Evolutionary conservation across 2,797 vertebrate species (phyloP).

Genomic region (Tamandua tetradactyla): DNA sequence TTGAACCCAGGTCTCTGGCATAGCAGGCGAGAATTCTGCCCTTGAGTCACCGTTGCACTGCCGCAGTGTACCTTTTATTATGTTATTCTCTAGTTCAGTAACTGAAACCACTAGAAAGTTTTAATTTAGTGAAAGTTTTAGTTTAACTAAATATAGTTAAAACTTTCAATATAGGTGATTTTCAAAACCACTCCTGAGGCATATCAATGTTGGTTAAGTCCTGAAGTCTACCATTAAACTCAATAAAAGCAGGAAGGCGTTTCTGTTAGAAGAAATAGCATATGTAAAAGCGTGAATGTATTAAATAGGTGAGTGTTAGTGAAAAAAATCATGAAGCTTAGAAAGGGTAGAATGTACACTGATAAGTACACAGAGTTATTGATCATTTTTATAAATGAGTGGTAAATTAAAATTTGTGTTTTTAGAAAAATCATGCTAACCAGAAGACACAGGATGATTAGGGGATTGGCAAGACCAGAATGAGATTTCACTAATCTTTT

Average conservation of each 20-base stretch:
- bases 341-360: background rate
- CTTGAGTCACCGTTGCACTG: no score
- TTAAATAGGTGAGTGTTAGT: background rate
- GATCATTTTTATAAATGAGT: background rate
- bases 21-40: no score
- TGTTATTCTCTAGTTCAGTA: background rate
- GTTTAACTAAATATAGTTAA: no score
- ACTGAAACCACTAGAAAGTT: background rate
- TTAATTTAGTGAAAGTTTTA: no score
- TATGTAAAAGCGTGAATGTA: background rate
- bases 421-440: background rate
- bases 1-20: no score
- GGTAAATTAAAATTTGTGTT: background rate
- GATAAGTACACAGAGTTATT: background rate
- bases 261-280: background rate
- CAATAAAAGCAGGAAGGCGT: background rate
- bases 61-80: no score
- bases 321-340: background rate
- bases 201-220: background rate
- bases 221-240: background rate
- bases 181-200: background rate
- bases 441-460: background rate
- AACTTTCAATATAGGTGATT: background rate
- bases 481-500: background rate
- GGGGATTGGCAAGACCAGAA: background rate